Evolutionary conservation across 2,888 invertebrate species (phyloP).

Genomic region (Eustalomyia histrio): DNA sequence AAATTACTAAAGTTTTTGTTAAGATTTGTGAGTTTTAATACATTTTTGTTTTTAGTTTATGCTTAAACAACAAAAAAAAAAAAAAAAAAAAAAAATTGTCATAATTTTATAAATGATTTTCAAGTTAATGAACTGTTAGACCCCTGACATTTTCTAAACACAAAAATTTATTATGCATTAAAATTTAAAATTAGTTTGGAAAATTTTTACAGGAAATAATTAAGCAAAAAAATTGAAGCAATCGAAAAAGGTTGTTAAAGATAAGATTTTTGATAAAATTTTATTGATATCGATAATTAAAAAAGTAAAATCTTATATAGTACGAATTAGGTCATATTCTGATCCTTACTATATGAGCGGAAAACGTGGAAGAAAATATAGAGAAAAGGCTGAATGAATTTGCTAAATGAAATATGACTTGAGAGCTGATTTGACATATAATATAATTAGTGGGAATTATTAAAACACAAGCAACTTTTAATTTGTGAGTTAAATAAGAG

Average conservation of each 20-base stretch:
- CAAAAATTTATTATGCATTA: slow-evolving; percentile 57
- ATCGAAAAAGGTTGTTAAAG: not conserved
- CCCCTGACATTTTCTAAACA: slow-evolving; percentile 16
- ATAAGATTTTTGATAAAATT: not conserved
- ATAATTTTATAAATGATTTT: slow-evolving; percentile 61
- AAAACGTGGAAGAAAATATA: too few relatives aligned
- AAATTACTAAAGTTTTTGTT: slow-evolving; percentile 46
- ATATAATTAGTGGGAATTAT: too few relatives aligned
- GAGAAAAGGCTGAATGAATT: too few relatives aligned
- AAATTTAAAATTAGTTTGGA: slow-evolving; percentile 21
- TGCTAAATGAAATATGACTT: too few relatives aligned
- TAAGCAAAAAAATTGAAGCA: not conserved
- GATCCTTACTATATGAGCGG: too few relatives aligned
- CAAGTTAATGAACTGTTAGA: slow-evolving; percentile 62
- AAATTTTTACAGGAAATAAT: slow-evolving; percentile 31
- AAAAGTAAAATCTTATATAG: too few relatives aligned
- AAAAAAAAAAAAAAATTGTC: too few relatives aligned
- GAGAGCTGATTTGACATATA: too few relatives aligned
- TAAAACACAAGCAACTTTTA: too few relatives aligned
- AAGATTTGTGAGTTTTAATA: slow-evolving; percentile 33
- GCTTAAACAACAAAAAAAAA: slow-evolving; percentile 43
- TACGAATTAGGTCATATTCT: too few relatives aligned
- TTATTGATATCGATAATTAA: too few relatives aligned
- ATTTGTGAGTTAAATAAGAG: too few relatives aligned
- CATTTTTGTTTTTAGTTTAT: slow-evolving; percentile 7